Percentiles rank a stretch among this genome's conserved stretches.
These are phyloP conservation scores for Myopa testacea DNA, from an alignment of 2,888 invertebrate species.

Conservation along the genomic window DNA sequence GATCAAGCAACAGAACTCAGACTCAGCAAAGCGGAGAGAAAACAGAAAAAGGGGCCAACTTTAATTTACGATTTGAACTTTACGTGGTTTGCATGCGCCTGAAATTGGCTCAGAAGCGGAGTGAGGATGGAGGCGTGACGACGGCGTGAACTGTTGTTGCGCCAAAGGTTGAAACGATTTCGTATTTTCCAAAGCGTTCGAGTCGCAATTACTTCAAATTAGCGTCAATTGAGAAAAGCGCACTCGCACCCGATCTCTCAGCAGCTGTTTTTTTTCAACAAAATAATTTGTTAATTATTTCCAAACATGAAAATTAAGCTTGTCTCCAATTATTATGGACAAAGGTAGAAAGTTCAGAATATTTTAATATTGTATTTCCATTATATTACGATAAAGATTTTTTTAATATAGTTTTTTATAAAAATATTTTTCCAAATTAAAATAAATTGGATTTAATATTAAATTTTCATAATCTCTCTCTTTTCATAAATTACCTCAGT, in stretches of 20 bases:
- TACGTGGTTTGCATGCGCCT: slow-evolving; percentile 26
- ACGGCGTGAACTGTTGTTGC: neutral
- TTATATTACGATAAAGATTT: too few relatives aligned
- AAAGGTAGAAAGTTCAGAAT: too few relatives aligned
- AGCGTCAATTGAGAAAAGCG: neutral
- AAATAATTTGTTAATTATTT: too few relatives aligned
- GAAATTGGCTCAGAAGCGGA: neutral
- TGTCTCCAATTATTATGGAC: neutral
- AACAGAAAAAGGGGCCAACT: neutral
- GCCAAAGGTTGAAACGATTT: slow-evolving; percentile 30
- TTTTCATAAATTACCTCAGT: neutral
- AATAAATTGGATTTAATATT: neutral
- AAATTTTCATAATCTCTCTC: neutral
- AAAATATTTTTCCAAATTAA: too few relatives aligned
- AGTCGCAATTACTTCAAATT: slow-evolving; percentile 29
- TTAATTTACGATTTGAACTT: slow-evolving; percentile 25
- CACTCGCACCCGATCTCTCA: neutral
- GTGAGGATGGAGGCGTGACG: neutral
- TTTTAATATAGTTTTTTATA: too few relatives aligned
- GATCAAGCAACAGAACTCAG: neutral
- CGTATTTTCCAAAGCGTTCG: slow-evolving; percentile 20
- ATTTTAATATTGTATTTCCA: too few relatives aligned
- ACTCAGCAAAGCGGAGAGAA: neutral
- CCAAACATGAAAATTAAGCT: neutral
- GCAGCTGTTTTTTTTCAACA: too few relatives aligned